A percentile compares a stretch with the other conserved stretches of the same genome.
These are phyloP conservation scores for Dendrolimus pini DNA, from an alignment of 2,888 invertebrate species.

Conservation along the genomic window DNA sequence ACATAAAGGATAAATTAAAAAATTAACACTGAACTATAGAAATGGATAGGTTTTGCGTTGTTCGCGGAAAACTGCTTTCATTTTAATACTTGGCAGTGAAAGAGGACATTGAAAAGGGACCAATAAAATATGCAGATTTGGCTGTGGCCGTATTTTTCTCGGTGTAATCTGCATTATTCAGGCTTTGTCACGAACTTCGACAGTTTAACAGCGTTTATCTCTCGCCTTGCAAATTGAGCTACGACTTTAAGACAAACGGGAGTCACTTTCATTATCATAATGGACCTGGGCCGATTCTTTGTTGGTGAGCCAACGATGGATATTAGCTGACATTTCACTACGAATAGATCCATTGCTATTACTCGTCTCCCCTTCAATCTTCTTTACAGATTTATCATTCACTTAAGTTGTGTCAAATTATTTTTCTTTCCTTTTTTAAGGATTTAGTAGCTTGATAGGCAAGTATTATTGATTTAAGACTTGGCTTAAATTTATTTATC, in stretches of 20 bases:
- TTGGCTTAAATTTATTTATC: background rate
- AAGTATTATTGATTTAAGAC: background rate
- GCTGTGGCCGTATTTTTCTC: conserved; percentile 75
- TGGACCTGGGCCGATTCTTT: conserved; percentile 71
- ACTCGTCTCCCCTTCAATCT: conserved; percentile 19
- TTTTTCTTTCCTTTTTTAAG: background rate
- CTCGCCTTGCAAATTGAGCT: conserved; percentile 76
- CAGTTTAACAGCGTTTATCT: conserved; percentile 77
- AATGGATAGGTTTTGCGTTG: too few species aligned
- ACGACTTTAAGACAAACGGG: conserved; percentile 77
- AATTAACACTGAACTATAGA: too few species aligned
- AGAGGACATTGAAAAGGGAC: conserved; percentile 60
- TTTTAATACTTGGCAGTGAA: conserved; percentile 23
- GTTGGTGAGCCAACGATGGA: conserved; percentile 60
- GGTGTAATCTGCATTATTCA: conserved; percentile 77
- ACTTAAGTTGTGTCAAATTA: background rate
- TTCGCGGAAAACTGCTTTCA: background rate
- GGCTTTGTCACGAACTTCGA: conserved; percentile 76
- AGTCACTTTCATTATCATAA: conserved; percentile 75
- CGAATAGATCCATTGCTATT: conserved; percentile 23
- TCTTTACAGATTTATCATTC: conserved; percentile 5
- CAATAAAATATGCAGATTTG: conserved; percentile 76
- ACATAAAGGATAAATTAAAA: too few species aligned
- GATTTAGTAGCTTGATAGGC: background rate
- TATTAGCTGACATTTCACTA: conserved; percentile 47